Evolutionary conservation across 2,888 invertebrate species (phyloP), one percentile per base, ranked within the genome.

Genomic region (Phalera bucephala): DNA sequence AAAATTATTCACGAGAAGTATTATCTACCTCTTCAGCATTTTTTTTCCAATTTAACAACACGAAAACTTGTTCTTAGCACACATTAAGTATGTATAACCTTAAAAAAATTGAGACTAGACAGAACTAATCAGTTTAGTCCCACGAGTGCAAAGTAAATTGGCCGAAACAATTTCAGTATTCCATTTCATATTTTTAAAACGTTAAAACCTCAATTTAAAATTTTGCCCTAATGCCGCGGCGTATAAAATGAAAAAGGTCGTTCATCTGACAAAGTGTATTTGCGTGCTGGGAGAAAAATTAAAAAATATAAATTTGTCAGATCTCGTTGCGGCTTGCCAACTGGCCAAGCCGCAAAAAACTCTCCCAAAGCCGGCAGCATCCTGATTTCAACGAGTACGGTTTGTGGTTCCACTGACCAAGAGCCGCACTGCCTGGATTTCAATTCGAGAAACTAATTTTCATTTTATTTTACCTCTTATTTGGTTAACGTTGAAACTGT

Each of bases 331-430:
- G 72, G 72, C 34, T 49, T 61, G 59, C 67, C 71, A 64, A 70
- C 65, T 64, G 65, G 59, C 51, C 62, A 43, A 29, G 40, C 59
- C 65, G 31, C 64, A 70, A 72, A 77, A 74, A 71, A 62, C 65
- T 62, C 56, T 35, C 45, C 48, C 40, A 59, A 65, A 61, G 49
- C 61, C 52, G 38, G 45, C 32, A 53, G 60, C 51, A 67, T 67
- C 65, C 68, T 65, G 64, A 72, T 74, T 72, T 55, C 55, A 29
- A 41, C 47, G 52, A 65, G 62, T 67, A 64, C 44, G 62, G 66
- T 48, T 62, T 75, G 81, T 42, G 81, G 80, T 68, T 42, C 51
- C 56, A 47, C 42, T 37, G 37, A 41, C 36, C 36, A 53, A 41
- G 48, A 48, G 45, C 50, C 39, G 36, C 44, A 46, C 36, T 39